phyloP scores from a whole-genome alignment of 2,888 invertebrate species.

The Allophyes oxyacanthae region DNA sequence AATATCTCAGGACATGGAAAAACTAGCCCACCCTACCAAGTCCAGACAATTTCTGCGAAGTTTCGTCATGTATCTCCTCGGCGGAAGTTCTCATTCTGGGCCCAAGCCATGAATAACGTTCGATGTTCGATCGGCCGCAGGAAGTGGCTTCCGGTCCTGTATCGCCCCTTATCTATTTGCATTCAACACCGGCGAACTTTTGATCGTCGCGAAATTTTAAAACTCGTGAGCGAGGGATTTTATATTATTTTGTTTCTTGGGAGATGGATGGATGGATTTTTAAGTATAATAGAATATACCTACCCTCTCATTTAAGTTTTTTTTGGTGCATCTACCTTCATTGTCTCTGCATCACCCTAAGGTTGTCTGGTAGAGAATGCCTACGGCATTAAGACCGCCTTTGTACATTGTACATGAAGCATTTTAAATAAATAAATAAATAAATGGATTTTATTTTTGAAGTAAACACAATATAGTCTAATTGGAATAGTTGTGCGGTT shows the following conservation, averaged over 20 bases:
- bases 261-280: conserved; percentile 4
- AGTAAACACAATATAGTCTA: too few species aligned
- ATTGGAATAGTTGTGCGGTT: too few species aligned
- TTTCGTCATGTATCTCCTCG: conserved; percentile 59
- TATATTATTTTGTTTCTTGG: conserved; percentile 10
- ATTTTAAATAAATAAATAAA: too few species aligned
- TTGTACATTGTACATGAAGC: too few species aligned
- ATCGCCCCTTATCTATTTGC: conserved; percentile 67
- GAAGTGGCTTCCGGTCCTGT: conserved; percentile 69
- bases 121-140: conserved; percentile 65
- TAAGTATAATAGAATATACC: not conserved
- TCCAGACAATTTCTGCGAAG: conserved; percentile 66
- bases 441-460: too few species aligned
- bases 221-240: conserved; percentile 61
- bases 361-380: too few species aligned
- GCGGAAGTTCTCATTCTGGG: conserved; percentile 72
- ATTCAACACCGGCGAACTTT: conserved; percentile 62
- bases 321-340: too few species aligned
- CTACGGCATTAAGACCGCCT: too few species aligned
- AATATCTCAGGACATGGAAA: not conserved
- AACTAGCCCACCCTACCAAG: conserved; percentile 38
- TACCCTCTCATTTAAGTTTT: too few species aligned
- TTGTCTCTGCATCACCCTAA: too few species aligned
- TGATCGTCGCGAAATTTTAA: conserved; percentile 68
- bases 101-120: conserved; percentile 71